Percentiles rank a stretch among this genome's conserved stretches.
Evolutionary conservation across 2,888 invertebrate genomes (phyloP).

Genomic region (Ophraella communa): DNA sequence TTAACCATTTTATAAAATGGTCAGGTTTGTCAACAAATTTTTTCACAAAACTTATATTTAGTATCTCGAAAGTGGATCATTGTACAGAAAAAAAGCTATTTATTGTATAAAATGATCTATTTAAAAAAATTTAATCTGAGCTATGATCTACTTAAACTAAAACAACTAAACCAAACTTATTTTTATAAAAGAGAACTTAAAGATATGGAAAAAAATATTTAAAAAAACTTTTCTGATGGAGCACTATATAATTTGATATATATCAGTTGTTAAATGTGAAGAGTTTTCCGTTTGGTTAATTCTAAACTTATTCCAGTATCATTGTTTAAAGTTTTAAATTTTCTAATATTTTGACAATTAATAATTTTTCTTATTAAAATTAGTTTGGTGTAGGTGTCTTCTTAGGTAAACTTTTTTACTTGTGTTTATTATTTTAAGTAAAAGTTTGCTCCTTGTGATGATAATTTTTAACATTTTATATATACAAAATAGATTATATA

Average conservation of each 20-base stretch:
- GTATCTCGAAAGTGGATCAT: constrained; percentile 28
- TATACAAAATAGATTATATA: constrained; percentile 46
- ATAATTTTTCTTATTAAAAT: neutral
- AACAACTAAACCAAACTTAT: neutral
- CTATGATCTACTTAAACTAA: constrained; percentile 22
- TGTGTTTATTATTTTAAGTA: constrained; percentile 44
- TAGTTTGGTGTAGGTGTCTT: constrained; percentile 2
- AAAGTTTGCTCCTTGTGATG: constrained; percentile 55
- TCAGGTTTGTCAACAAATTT: constrained; percentile 2
- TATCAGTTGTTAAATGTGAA: too few relatives aligned
- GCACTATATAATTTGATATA: too few relatives aligned
- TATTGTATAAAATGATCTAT: constrained; percentile 36
- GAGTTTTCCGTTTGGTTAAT: too few relatives aligned
- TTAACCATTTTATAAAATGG: constrained; percentile 1
- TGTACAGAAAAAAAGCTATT: constrained; percentile 28
- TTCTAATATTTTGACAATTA: neutral
- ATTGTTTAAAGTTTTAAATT: too few relatives aligned
- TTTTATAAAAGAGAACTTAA: neutral
- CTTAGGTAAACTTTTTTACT: constrained; percentile 34
- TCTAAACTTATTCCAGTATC: too few relatives aligned
- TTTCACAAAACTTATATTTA: constrained; percentile 18
- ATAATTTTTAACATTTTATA: constrained; percentile 55
- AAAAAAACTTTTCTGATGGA: too few relatives aligned
- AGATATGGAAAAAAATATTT: neutral
- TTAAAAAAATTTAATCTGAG: constrained; percentile 19